A percentile compares a stretch with the other conserved stretches of the same genome.
Conservation (phyloP, 2,888 invertebrate genomes). For the Zelleria hepariella region DNA sequence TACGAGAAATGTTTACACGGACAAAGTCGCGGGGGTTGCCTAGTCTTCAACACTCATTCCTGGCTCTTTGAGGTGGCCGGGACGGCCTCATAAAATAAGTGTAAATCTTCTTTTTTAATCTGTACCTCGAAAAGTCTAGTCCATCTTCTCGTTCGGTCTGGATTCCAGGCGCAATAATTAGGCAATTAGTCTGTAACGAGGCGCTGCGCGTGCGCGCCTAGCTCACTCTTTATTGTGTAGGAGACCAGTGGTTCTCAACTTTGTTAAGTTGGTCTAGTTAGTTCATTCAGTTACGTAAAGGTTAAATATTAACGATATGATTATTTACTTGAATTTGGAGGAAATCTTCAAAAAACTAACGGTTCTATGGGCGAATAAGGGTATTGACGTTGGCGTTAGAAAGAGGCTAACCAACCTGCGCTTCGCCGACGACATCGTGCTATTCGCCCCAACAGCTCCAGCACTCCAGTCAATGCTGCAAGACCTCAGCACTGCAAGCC, state of each 20-base stretch:
- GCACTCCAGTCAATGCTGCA: no score
- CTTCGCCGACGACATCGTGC: no score
- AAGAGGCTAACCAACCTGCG: no score
- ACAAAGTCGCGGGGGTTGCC: not conserved
- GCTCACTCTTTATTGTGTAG: not conserved
- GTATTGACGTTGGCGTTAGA: no score
- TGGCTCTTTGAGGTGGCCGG: not conserved
- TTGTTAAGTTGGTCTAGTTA: not conserved
- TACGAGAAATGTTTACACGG: no score
- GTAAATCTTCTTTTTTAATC: not conserved
- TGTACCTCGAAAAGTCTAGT: not conserved
- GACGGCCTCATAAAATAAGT: not conserved
- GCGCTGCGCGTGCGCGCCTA: not conserved
- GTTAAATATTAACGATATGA: not conserved
- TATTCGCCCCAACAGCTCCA: no score
- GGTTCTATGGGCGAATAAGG: no score
- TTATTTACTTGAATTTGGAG: not conserved
- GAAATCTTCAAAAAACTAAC: no score
- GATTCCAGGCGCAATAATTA: not conserved
- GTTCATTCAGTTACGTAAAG: not conserved
- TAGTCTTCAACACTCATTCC: not conserved
- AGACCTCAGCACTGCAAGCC: no score
- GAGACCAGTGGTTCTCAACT: not conserved
- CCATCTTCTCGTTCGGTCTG: not conserved
- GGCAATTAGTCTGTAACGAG: not conserved